Conservation (phyloP, 2,888 invertebrate genomes). For the Stenolophus ochropezus region DNA sequence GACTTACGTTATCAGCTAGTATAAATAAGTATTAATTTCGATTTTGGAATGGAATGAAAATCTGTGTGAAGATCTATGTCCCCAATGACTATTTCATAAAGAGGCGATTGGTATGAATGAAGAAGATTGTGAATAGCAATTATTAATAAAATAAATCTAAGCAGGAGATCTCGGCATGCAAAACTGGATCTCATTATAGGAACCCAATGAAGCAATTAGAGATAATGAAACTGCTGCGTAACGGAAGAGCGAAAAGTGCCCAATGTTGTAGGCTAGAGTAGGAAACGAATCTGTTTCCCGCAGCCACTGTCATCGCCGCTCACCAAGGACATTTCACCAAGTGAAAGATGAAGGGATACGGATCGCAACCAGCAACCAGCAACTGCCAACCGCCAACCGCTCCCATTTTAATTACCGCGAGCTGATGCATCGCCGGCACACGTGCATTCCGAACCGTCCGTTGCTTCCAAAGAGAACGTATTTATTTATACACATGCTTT, state of each 20-base stretch:
- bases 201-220: not conserved
- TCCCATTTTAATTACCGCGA: conserved; percentile 51
- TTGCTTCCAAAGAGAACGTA: conserved; percentile 45
- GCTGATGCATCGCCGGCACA: conserved; percentile 35
- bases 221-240: conserved; percentile 26
- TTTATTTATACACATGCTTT: conserved; percentile 41
- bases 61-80: no score
- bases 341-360: conserved; percentile 54
- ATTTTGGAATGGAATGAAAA: no score
- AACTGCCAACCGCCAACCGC: no score
- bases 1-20: no score
- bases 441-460: conserved; percentile 40
- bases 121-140: not conserved
- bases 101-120: no score
- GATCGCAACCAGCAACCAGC: no score
- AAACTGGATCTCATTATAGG: not conserved
- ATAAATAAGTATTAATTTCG: no score
- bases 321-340: conserved; percentile 57
- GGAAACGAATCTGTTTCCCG: conserved; percentile 36
- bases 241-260: no score
- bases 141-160: conserved; percentile 4
- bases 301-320: conserved; percentile 27
- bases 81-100: no score
- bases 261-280: no score
- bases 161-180: not conserved